A percentile compares a stretch with the other conserved stretches of the same genome.
phyloP scores from a whole-genome alignment of 1,140 invertebrate genomes.

The Neodiprion fabricii region DNA sequence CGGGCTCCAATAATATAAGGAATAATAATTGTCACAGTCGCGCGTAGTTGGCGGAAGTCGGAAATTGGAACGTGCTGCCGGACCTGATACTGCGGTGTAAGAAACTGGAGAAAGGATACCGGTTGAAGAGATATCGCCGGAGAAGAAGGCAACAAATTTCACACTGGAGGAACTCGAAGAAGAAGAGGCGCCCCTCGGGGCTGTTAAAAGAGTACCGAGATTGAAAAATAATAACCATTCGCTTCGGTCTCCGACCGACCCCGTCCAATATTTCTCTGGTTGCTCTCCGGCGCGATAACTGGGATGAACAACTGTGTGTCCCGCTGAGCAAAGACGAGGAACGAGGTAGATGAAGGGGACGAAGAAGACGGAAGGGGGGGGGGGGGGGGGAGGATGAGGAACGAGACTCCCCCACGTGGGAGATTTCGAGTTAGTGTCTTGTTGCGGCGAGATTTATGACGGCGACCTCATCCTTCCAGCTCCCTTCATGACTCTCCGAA shows the following conservation, averaged over 20 bases:
- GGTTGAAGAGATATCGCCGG: too few species aligned
- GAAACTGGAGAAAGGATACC: too few species aligned
- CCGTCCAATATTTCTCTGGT: not conserved
- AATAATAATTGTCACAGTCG: too few species aligned
- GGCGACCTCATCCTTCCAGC: not conserved
- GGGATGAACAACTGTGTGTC: not conserved
- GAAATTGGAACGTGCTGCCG: too few species aligned
- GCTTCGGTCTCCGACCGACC: not conserved
- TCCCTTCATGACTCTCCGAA: not conserved
- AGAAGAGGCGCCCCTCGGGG: too few species aligned
- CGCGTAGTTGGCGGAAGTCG: too few species aligned
- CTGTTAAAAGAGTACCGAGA: not conserved
- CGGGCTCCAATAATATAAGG: too few species aligned
- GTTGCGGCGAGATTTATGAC: constrained; percentile 5
- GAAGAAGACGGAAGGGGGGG: too few species aligned
- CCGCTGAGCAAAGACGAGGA: not conserved
- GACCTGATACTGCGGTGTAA: too few species aligned
- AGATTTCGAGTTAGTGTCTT: constrained; percentile 8
- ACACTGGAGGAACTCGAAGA: not conserved
- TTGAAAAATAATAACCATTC: not conserved
- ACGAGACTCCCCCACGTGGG: constrained; percentile 6
- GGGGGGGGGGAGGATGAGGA: not conserved
- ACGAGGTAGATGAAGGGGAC: not conserved
- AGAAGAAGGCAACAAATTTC: not conserved
- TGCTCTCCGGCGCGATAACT: not conserved